These are phyloP conservation scores for Theropithecus gelada DNA, from an alignment of 2,113 vertebrate species.

Conservation along the genomic window DNA sequence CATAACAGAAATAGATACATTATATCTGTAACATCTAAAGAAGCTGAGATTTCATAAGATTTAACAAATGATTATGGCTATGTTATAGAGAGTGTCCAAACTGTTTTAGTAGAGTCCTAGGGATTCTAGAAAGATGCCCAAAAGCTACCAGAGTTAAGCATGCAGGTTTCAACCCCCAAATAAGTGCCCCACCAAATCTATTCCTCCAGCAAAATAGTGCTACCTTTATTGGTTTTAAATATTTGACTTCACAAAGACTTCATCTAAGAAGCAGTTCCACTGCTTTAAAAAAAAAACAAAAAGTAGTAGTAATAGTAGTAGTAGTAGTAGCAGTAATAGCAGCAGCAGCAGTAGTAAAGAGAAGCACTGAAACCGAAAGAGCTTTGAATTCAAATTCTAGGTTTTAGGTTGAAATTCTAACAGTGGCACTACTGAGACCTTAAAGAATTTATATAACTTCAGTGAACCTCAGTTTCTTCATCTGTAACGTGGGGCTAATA, in stretches of 20 bases:
- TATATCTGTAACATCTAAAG: neutral
- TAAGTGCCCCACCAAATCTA: neutral
- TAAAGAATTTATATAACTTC: slow-evolving; percentile 26
- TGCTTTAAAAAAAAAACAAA: slow-evolving; percentile 27
- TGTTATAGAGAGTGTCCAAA: neutral
- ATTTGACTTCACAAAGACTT: neutral
- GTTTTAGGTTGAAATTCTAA: slow-evolving; percentile 44
- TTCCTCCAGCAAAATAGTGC: slow-evolving; percentile 4
- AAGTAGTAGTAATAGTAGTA: no score
- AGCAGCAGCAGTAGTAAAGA: neutral
- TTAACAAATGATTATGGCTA: slow-evolving; percentile 32
- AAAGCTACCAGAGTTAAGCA: neutral
- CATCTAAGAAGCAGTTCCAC: neutral
- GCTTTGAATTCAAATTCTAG: slow-evolving; percentile 48
- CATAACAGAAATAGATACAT: neutral
- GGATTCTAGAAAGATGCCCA: neutral
- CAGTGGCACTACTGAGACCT: neutral
- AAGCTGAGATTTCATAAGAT: neutral
- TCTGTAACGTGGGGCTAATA: neutral
- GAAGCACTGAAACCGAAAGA: neutral
- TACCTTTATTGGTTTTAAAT: slow-evolving; percentile 14
- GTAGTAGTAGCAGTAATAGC: no score
- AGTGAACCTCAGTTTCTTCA: slow-evolving; percentile 31
- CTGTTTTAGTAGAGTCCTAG: neutral
- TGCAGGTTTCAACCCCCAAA: neutral